Base-by-base conservation (phyloP, 2,113 vertebrate genomes). In the Haplochromis burtoni region DNA sequence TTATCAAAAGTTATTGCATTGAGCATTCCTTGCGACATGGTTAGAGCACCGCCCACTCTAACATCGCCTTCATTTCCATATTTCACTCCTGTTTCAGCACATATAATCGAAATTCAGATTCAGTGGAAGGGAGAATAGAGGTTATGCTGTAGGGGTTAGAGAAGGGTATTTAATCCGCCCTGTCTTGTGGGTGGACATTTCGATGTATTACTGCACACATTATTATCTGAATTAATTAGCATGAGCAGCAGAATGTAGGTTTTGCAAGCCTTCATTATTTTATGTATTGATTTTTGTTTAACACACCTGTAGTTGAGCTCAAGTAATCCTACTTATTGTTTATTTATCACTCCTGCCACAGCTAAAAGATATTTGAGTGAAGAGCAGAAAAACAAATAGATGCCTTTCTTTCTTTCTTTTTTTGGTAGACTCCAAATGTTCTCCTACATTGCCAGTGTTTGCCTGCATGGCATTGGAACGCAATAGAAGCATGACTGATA, bases 401-500 rank as follows among this genome's bases (percentile, higher is more conserved):
- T 66, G 47, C 24, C 42, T 11, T 76, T 76, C 16, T 76, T 76
- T 73, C 17, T 54, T 42, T 81, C 73, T 81, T 54, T 68, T 26
- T 40, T 86, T 68, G 61, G 35, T 45, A 13, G 63, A 61, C 19
- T 66, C 71, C 81, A 85, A 78, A 82, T 87, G 14, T 57, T 85
- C 45, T 33, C 79, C 79, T 83, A 11, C 63, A 38, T 86, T 83
- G 78, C 88, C 40, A 63, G 82, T 79, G 85, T 92, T 88, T 88
- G 86, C 63, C 76, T 59, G 35, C 35, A 76, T 84, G 81, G 83
- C 84, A 76, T 10, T 88, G 80, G 80, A 90, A 86, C 1, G 49
- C 83, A 87, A 55, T 81, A 81, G 57, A 92, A 88, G 82, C 57
- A 87, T 94, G 93, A 95, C 84, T 80, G 89, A 95, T 94, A 94